Percentiles rank a stretch among this genome's conserved stretches.
These are phyloP conservation scores for Euzophera pinguis DNA, from an alignment of 2,888 invertebrate genomes.

Conservation along the genomic window DNA sequence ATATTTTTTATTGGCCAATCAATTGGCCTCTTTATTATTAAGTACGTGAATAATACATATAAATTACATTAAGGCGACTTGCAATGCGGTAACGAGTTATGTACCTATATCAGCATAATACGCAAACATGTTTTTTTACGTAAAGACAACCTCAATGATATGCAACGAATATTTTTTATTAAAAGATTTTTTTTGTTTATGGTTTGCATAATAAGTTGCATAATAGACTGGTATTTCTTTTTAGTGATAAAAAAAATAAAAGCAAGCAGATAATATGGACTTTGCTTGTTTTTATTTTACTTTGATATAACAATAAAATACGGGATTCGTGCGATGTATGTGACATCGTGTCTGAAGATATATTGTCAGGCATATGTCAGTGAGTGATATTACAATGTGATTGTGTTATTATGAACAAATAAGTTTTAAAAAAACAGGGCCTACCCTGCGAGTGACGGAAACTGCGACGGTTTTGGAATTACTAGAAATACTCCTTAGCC, in stretches of 20 bases:
- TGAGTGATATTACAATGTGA: constrained; percentile 78
- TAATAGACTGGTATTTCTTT: constrained; percentile 5
- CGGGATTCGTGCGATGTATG: constrained; percentile 48
- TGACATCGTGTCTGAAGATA: constrained; percentile 66
- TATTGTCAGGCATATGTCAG: constrained; percentile 61
- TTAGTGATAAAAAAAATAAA: constrained; percentile 35
- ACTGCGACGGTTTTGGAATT: constrained; percentile 41
- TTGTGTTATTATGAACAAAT: constrained; percentile 73
- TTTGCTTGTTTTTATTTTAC: constrained; percentile 55
- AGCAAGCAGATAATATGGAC: constrained; percentile 41
- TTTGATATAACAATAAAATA: constrained; percentile 46
- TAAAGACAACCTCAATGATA: not conserved
- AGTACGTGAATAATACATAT: constrained; percentile 6
- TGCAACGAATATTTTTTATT: not conserved
- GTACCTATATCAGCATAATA: not conserved
- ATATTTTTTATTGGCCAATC: constrained; percentile 8
- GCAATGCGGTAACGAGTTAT: not conserved
- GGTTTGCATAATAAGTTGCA: constrained; percentile 3
- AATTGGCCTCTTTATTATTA: constrained; percentile 6
- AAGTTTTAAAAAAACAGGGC: constrained; percentile 38
- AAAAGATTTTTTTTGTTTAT: not conserved
- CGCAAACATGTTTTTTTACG: not conserved
- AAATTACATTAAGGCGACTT: constrained; percentile 7
- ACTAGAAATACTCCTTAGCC: constrained; percentile 60
- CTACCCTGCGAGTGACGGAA: constrained; percentile 23